phyloP scores from a whole-genome alignment of 1,140 invertebrate species.

The Coenobita brevimanus region DNA sequence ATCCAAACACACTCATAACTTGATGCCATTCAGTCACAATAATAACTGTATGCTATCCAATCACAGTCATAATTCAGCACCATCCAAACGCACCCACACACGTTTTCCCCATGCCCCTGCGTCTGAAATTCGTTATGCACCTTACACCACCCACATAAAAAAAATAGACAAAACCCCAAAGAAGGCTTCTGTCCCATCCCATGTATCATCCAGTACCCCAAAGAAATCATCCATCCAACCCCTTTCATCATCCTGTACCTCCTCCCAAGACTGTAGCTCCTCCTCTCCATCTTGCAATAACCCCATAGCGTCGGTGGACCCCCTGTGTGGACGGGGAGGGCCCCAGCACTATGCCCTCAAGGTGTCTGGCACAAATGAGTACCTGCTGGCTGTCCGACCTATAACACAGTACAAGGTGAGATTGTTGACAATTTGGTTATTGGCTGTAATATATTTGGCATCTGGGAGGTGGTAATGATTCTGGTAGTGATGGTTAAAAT shows the following conservation, averaged over 20 bases:
- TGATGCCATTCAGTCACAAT: too few species aligned
- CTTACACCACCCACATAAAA: not conserved
- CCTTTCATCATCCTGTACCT: too few species aligned
- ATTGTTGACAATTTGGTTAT: not conserved
- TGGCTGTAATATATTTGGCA: not conserved
- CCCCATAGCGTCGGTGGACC: constrained; percentile 10
- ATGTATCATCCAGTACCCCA: too few species aligned
- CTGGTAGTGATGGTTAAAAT: too few species aligned
- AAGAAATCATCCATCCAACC: too few species aligned
- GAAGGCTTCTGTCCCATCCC: too few species aligned
- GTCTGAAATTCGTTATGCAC: not conserved
- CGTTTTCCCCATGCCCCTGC: not conserved
- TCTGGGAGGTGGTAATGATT: not conserved
- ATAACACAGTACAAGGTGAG: constrained; percentile 74
- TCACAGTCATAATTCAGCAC: too few species aligned
- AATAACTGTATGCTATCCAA: too few species aligned
- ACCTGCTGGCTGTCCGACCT: constrained; percentile 73
- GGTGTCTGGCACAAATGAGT: constrained; percentile 75
- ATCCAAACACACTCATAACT: too few species aligned
- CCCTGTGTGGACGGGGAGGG: too few species aligned
- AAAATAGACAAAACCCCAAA: too few species aligned
- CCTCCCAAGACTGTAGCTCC: not conserved
- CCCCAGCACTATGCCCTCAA: constrained; percentile 73
- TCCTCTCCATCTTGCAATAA: not conserved
- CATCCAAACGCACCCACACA: not conserved